Percentiles rank a stretch among this genome's conserved stretches.
phyloP scores from a whole-genome alignment of 2,888 invertebrate species.

The Cheilosia soror region DNA sequence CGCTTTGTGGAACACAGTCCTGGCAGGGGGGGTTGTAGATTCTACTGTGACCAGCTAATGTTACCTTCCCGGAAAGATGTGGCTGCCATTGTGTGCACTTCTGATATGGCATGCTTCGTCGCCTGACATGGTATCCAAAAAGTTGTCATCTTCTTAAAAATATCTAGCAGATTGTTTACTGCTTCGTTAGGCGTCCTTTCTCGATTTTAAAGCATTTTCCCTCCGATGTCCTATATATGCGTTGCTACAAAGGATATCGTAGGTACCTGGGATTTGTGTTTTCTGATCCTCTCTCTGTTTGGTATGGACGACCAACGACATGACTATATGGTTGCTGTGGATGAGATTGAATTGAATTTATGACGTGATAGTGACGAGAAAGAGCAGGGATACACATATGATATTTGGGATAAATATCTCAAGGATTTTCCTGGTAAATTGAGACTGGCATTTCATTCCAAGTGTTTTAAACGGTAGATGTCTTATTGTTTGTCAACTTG shows the following conservation, averaged over 20 bases:
- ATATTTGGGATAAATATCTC: no score
- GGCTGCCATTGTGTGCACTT: slow-evolving; percentile 45
- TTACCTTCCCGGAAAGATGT: slow-evolving; percentile 21
- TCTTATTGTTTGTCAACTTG: no score
- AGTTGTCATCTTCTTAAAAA: slow-evolving; percentile 60
- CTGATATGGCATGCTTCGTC: slow-evolving; percentile 48
- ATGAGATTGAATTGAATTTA: slow-evolving; percentile 70
- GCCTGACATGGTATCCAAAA: slow-evolving; percentile 58
- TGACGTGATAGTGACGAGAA: slow-evolving; percentile 53
- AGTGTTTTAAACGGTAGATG: no score
- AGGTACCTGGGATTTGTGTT: slow-evolving; percentile 61
- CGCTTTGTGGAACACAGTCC: no score
- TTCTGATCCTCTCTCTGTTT: slow-evolving; percentile 43
- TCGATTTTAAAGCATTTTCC: slow-evolving; percentile 60
- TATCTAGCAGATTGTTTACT: slow-evolving; percentile 71
- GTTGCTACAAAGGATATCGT: not conserved
- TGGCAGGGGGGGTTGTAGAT: not conserved
- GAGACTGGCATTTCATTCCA: no score
- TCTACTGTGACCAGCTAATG: slow-evolving; percentile 16
- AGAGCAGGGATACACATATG: not conserved
- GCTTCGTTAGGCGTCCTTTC: slow-evolving; percentile 70
- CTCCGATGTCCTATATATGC: slow-evolving; percentile 1
- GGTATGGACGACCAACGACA: not conserved
- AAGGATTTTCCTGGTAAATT: no score
- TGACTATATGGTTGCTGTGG: slow-evolving; percentile 51